phyloP scores from a whole-genome alignment of 2,113 vertebrate genomes.

The Rafetus swinhoei region DNA sequence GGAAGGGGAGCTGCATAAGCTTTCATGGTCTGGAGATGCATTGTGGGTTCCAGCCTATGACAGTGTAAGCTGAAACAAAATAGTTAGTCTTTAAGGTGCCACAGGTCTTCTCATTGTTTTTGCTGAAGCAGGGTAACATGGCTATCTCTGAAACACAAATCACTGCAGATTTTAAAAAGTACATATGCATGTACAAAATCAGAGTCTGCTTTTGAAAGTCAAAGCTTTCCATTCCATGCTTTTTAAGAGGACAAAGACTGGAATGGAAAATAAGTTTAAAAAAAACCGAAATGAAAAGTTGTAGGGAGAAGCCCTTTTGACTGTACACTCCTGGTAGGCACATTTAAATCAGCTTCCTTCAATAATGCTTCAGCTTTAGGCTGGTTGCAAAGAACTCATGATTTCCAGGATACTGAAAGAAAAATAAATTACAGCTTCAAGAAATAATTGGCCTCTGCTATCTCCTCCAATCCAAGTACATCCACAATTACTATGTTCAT shows the following conservation, averaged over 20 bases:
- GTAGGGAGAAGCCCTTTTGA: background rate
- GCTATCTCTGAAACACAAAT: background rate
- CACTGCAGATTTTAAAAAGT: slow-evolving; percentile 34
- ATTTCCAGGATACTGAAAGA: background rate
- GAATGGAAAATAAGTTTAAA: background rate
- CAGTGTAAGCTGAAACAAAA: too few relatives aligned
- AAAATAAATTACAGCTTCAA: background rate
- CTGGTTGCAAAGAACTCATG: background rate
- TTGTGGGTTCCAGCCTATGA: too few relatives aligned
- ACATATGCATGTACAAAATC: background rate
- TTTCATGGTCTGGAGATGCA: too few relatives aligned
- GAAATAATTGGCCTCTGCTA: background rate
- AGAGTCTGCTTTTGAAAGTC: slow-evolving; percentile 21
- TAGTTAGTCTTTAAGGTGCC: too few relatives aligned
- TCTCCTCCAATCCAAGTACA: slow-evolving; percentile 1
- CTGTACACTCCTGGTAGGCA: background rate
- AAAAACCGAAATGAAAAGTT: background rate
- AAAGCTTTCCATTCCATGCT: background rate
- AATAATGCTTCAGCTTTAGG: slow-evolving; percentile 6
- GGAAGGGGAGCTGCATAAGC: too few relatives aligned
- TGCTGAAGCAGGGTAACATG: too few relatives aligned
- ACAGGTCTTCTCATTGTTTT: too few relatives aligned
- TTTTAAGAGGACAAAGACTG: slow-evolving; percentile 3
- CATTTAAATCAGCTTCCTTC: slow-evolving; percentile 6
- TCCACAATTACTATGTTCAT: slow-evolving; percentile 13